Conservation (phyloP, 2,888 invertebrate species). For the Amphipoea lucens region DNA sequence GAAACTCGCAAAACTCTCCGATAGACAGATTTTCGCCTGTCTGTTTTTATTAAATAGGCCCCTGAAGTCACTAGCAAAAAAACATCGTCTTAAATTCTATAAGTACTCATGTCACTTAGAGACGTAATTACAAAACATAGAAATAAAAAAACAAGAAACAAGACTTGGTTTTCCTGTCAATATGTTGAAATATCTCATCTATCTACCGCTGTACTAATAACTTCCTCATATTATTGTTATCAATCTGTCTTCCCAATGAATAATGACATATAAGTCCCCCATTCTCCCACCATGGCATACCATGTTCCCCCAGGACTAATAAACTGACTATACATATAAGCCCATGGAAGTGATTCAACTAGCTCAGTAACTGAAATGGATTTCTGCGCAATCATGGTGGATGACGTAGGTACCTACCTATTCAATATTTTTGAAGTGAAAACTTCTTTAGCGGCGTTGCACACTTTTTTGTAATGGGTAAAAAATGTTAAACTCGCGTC, state of each 20-base stretch:
- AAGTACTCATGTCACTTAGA: not conserved
- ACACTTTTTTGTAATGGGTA: no score
- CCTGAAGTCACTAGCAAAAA: not conserved
- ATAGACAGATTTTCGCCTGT: not conserved
- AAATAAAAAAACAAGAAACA: not conserved
- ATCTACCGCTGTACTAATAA: slow-evolving; percentile 19
- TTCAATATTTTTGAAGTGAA: slow-evolving; percentile 3
- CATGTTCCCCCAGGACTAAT: slow-evolving; percentile 38
- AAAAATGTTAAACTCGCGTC: no score
- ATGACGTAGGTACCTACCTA: slow-evolving; percentile 6
- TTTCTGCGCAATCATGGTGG: not conserved
- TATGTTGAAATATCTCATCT: slow-evolving; percentile 1
- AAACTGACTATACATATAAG: slow-evolving; percentile 19
- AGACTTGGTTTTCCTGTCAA: not conserved
- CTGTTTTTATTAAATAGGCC: not conserved
- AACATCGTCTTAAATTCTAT: not conserved
- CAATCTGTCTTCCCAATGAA: slow-evolving; percentile 37
- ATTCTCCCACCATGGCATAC: slow-evolving; percentile 7
- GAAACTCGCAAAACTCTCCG: not conserved
- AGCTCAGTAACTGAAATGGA: not conserved
- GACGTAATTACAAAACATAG: not conserved
- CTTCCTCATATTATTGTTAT: slow-evolving; percentile 42
- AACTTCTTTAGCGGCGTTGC: no score
- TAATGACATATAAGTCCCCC: slow-evolving; percentile 24
- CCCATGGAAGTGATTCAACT: slow-evolving; percentile 7